Conservation (phyloP, 2,888 invertebrate genomes). For the Ypsolopha scabrella region DNA sequence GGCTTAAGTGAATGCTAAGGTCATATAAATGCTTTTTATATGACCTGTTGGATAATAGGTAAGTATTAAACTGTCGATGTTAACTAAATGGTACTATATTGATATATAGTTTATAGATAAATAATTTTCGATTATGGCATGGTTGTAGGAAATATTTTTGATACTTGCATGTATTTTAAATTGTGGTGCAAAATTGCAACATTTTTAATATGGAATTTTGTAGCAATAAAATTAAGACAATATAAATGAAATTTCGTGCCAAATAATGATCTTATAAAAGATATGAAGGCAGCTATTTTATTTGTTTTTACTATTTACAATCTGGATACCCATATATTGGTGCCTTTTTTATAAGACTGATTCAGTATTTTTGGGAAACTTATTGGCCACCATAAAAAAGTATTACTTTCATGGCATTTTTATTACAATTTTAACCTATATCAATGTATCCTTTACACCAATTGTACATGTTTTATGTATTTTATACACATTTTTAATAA, state of each 20-base stretch:
- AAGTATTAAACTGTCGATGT: too few species aligned
- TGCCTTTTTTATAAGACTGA: slow-evolving; percentile 3
- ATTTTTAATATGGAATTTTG: not conserved
- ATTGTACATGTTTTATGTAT: too few species aligned
- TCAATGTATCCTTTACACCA: too few species aligned
- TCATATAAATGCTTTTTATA: too few species aligned
- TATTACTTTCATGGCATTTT: not conserved
- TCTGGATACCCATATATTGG: not conserved
- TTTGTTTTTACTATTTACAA: not conserved
- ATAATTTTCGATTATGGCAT: too few species aligned
- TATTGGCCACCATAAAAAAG: not conserved
- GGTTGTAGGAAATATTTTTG: not conserved
- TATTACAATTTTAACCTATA: too few species aligned
- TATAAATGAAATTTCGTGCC: not conserved
- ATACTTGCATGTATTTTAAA: not conserved
- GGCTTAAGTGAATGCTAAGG: too few species aligned
- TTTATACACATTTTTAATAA: too few species aligned
- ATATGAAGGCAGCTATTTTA: not conserved
- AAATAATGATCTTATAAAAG: not conserved
- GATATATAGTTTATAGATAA: too few species aligned
- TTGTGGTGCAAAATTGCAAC: not conserved
- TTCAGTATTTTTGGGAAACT: not conserved
- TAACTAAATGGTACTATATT: too few species aligned
- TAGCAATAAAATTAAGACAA: not conserved
- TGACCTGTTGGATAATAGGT: too few species aligned